Base-by-base conservation (phyloP, 2,113 vertebrate species). In the Gila orcuttii region DNA sequence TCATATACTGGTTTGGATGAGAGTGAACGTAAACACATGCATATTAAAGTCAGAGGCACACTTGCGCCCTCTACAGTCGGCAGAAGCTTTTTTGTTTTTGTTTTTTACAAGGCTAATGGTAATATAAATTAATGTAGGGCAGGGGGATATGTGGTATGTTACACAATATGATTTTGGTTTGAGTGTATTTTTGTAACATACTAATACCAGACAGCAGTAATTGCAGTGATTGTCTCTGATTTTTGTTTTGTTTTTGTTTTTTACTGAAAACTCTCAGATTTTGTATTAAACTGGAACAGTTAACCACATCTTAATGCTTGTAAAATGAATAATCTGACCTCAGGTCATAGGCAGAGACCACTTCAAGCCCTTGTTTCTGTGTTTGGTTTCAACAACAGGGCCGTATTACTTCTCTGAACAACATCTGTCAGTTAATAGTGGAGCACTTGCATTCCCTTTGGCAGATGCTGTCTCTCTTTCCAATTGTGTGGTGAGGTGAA, bases 1-100 rank as follows among this genome's bases (percentile, higher is more conserved):
- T 78, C 31, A 71, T 60, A 71, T 60, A 79, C 78, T 77, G 23
- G 62, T 78, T 28, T 47, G 39, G 25, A 45, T 62, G 60, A 39
- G 76, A 15, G 59, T 57, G n/a, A 60, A 60, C 59, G 28, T 59
- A 55, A 45, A 66, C 19, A 28, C 45, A 23, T 60, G 71, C 50
- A 82, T 21, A 28, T 19, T 76, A 19, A 21, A 78, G 69, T 45
- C 31, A 39, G 68, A 71, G 68, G 68, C 36, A 77, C 25, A 21
- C 52, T 79, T 31, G 28, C 59, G 74, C 83, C 86, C 79, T 83
- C 88, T 89, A 52, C 74, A 73, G 88, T 79, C 77, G 73, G 28
- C 25, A 50, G 25, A 69, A 23, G 17, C 9, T 33, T 21, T 57
- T 21, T 15, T 3, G 1, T 28, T 31, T 8, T 15, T 47, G 0